Evolutionary conservation across 2,888 invertebrate species (phyloP), one percentile per base, ranked within the genome.

Genomic region (Acleris emargana): DNA sequence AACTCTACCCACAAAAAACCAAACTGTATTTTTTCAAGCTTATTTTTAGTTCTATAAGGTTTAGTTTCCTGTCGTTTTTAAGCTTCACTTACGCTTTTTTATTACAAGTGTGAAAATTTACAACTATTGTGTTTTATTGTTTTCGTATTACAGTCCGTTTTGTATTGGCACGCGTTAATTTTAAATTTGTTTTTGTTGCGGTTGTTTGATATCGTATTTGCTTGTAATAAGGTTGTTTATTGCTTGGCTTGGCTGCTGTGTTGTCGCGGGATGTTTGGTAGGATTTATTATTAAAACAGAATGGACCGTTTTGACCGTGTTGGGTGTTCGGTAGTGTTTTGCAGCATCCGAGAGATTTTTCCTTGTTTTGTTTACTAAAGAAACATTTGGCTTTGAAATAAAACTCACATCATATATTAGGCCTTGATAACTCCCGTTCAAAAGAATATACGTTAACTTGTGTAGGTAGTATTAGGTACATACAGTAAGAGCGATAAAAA

Each of bases 101-200:
- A 38, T 13, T 38, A 38, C 13, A 38, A 38, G 38, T 11, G 16
- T 77, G 70, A 60, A 49, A 63, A 67, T 67, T 28, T 50, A 55
- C 64, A 55, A 42, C 45, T 58, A 59, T 62, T 71, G 57, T 64
- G 54, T 69, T 68, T 68, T 72, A 73, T 70, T 47, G 16, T 51
- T 16, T 60, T 7, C 6, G 42, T 0, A 2, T 55, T 71, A 69
- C 61, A 60, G 71, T 68, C 42, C 59, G 28, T 58, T 71, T 71
- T 74, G 47, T 52, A 52, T 60, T n/a, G 58, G 57, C 62, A 20
- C 17, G 38, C 25, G 50, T 60, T 54, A 57, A 55, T 60, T 66
- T 66, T 45, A 47, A 66, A 52, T 45, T 20, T 66, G 59, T 64
- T 52, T 64, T 18, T 58, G 45, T 17, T 66, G 67, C 63, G 57